phyloP scores from a whole-genome alignment of 2,888 invertebrate genomes.

The Cephus spinipes region DNA sequence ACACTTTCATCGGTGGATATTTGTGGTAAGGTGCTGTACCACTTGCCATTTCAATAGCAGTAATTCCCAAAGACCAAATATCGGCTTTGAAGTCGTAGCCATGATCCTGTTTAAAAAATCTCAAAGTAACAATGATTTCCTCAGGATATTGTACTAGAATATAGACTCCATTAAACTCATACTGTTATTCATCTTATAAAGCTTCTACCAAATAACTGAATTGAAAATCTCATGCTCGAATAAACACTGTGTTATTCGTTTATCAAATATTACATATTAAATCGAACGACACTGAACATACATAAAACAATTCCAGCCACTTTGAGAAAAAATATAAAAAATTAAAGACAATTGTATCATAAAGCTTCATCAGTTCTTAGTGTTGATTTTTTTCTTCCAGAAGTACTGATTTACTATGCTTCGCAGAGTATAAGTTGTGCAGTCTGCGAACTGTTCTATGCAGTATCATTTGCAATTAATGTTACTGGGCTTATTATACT shows the following conservation, averaged over 20 bases:
- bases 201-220: not conserved
- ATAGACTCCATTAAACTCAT: not conserved
- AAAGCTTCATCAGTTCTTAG: not conserved
- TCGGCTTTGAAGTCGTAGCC: conserved; percentile 99
- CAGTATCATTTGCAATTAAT: not conserved
- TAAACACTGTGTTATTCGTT: not conserved
- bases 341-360: not conserved
- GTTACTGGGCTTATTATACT: not conserved
- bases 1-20: conserved; percentile 98
- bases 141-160: not conserved
- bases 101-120: conserved; percentile 75
- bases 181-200: not conserved
- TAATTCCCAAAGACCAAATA: conserved; percentile 94
- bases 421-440: not conserved
- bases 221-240: not conserved
- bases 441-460: not conserved
- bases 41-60: conserved; percentile 98
- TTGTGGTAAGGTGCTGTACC: conserved; percentile 99
- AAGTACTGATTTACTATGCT: not conserved
- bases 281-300: not conserved
- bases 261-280: not conserved
- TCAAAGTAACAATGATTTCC: not conserved
- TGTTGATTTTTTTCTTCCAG: not conserved
- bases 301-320: not conserved
- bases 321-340: not conserved